phyloP scores from a whole-genome alignment of 2,113 vertebrate species.

The Pygoscelis antarcticus region DNA sequence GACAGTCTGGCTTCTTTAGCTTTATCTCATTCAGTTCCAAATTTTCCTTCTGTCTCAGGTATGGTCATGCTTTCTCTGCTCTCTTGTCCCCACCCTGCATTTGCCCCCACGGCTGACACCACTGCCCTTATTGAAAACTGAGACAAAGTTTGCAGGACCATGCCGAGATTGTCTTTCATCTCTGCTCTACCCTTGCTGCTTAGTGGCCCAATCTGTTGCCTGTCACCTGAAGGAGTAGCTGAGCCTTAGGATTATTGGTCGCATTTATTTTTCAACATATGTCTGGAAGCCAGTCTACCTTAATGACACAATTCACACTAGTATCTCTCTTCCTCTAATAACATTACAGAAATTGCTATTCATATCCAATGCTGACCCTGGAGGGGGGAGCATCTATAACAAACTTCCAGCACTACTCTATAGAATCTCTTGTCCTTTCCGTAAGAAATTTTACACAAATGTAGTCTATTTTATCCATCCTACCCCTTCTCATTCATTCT shows the following conservation, averaged over 20 bases:
- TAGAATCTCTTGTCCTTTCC: not conserved
- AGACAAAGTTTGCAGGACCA: not conserved
- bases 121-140: not conserved
- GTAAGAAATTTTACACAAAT: slow-evolving; percentile 19
- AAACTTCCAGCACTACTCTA: slow-evolving; percentile 18
- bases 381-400: not conserved
- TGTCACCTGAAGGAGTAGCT: slow-evolving; percentile 29
- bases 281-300: slow-evolving; percentile 19
- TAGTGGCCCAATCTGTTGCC: not conserved
- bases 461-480: not conserved
- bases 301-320: slow-evolving; percentile 17
- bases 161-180: not conserved
- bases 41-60: not conserved
- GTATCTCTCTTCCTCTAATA: slow-evolving; percentile 25
- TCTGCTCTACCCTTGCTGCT: not conserved
- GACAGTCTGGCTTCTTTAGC: not conserved
- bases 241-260: slow-evolving; percentile 5
- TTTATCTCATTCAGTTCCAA: not conserved
- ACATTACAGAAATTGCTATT: slow-evolving; percentile 51
- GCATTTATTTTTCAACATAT: slow-evolving; percentile 48
- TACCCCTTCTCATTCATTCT: not conserved
- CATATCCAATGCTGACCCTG: not conserved
- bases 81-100: not conserved
- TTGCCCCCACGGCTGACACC: not conserved
- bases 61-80: not conserved